Evolutionary conservation across 2,113 vertebrate genomes (phyloP), one percentile per base, ranked within the genome.

Genomic region (Ptilonorhynchus violaceus): DNA sequence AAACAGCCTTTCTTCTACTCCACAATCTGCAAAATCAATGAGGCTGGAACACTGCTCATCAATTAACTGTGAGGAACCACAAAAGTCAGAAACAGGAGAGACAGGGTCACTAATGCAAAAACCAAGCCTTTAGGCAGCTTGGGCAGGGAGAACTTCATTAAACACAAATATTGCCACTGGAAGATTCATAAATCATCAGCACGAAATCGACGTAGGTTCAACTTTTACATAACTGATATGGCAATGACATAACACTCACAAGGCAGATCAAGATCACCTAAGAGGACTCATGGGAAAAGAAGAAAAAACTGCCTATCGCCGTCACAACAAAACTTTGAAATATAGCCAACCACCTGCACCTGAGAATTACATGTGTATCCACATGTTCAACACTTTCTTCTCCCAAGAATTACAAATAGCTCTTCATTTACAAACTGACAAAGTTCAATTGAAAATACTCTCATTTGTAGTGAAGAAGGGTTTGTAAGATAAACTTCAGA

Each of bases 11-110:
- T 56, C 10, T 49, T 37, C 33, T 10, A 18, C n/a, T 25, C 49
- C 44, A 20, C 9, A 2, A 46, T 11, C 33, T 56, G 39, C 23
- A 72, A 9, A 39, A 30, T 13, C 25, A 63, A 30, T 0, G 2
- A 79, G 28, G 66, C 52, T 20, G 33, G 11, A 30, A 23, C 25
- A 16, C 25, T 50, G 39, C n/a, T 7, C 2, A 58, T 31, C 55
- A 33, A 3, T 37, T 72, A 86, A 58, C 30, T 50, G 11, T 2
- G 6, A 18, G 23, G 33, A 74, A 50, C 33, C 47, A 64, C 2
- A 3, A 1, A 47, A 72, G 14, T 20, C 0, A 0, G 22, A 31
- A 55, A 59, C 9, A 55, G 25, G 35, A 76, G 31, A 67, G 37
- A 81, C 44, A 35, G 4, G 3, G 28, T 25, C 37, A 60, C 11